Evolutionary conservation across 2,113 vertebrate genomes (phyloP).

Genomic region (Emydura subglobosa): DNA sequence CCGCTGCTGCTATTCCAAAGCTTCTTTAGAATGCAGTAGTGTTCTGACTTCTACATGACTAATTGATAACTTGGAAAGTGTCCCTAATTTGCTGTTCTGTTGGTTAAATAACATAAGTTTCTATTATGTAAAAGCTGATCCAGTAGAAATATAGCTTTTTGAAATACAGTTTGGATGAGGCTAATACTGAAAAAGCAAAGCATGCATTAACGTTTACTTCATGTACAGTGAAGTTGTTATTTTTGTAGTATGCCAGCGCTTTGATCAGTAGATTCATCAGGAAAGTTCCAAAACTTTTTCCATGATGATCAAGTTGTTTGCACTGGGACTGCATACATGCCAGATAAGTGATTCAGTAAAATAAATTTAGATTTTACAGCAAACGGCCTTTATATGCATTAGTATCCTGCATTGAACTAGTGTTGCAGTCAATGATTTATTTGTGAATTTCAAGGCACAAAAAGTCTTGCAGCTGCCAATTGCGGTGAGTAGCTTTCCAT

Average conservation of each 20-base stretch:
- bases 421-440: neutral
- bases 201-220: neutral
- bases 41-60: constrained; percentile 30
- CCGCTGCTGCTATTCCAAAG: constrained; percentile 33
- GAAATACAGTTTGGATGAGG: neutral
- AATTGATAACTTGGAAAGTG: constrained; percentile 60
- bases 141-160: neutral
- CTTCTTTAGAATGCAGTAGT: constrained; percentile 3
- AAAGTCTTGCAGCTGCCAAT: neutral
- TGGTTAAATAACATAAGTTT: neutral
- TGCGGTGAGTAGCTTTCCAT: neutral
- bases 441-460: neutral
- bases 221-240: neutral
- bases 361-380: neutral
- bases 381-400: neutral
- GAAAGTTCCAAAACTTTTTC: neutral
- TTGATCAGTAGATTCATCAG: neutral
- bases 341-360: neutral
- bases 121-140: neutral
- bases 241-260: neutral
- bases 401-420: neutral
- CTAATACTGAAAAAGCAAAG: neutral
- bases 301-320: neutral
- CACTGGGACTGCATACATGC: neutral
- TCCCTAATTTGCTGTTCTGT: constrained; percentile 26